A percentile compares a stretch with the other conserved stretches of the same genome.
Evolutionary conservation across 2,888 invertebrate species (phyloP).

Genomic region (Agrenia bidenticulata): DNA sequence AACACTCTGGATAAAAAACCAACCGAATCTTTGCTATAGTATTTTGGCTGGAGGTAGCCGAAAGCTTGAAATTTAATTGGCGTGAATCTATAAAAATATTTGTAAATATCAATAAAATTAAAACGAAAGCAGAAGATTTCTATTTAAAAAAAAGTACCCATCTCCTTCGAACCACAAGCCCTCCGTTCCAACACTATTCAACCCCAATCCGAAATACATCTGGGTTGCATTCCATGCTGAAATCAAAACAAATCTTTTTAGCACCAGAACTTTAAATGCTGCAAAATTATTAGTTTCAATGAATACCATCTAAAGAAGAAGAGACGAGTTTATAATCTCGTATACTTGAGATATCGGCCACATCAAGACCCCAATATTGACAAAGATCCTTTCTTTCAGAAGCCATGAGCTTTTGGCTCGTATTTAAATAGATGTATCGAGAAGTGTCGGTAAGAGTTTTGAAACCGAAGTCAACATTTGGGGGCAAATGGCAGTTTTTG

Average conservation of each 20-base stretch:
- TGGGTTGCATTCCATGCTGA: constrained; percentile 6
- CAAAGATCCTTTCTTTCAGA: not conserved
- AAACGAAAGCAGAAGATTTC: not conserved
- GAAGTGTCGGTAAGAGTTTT: not conserved
- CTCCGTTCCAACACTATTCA: constrained; percentile 7
- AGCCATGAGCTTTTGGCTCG: not conserved
- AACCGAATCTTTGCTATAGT: not conserved
- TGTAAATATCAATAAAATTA: too few species aligned
- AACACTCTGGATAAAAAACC: too few species aligned
- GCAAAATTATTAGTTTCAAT: not conserved
- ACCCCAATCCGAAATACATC: constrained; percentile 7
- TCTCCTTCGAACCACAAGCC: constrained; percentile 5
- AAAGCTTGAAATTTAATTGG: constrained; percentile 7
- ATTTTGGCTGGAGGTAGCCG: not conserved
- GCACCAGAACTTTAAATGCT: too few species aligned
- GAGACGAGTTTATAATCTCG: constrained; percentile 4
- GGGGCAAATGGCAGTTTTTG: constrained; percentile 4
- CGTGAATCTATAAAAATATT: too few species aligned
- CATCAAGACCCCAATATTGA: not conserved
- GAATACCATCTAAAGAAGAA: not conserved
- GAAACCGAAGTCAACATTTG: constrained; percentile 2
- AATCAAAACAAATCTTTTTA: too few species aligned
- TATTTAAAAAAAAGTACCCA: not conserved
- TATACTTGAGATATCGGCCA: not conserved
- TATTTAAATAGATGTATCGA: constrained; percentile 1